Evolutionary conservation across 2,888 invertebrate genomes (phyloP), one percentile per base, ranked within the genome.

Genomic region (Chaetogeoica ovagalla): DNA sequence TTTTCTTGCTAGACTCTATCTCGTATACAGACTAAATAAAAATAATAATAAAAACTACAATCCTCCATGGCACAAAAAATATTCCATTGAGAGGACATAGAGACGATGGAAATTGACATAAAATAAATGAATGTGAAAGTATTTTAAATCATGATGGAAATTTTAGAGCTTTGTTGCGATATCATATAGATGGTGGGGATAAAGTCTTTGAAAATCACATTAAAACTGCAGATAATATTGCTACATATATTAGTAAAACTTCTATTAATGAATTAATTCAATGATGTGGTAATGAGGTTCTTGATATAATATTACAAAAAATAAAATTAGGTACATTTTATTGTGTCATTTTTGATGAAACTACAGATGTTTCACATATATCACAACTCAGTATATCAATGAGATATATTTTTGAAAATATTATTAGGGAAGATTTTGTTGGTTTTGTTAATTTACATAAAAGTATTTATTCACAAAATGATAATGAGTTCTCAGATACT

Each of bases 311-410:
- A 65, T 62, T 60, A 69, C n/a, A 37, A 48, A 55, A 48, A 62
- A 55, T 69, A 55, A 71, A 82, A 74, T 37, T 75, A 55, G 72
- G 81, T 23, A 82, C 83, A 81, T 84, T 82, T 75, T 85, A 82
- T 82, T 82, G 83, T 62, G 82, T 84, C 37, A 81, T 85, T n/a
- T 85, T 85, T 81, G 85, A 85, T 68, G 84, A 85, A 82, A 85
- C 85, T 17, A 84, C 84, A 59, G 84, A 85, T 82, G 82, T 83
- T 43, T 75, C 83, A 55, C 83, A 84, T 69, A 84, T 39, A 55
- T 70, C 55, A 37, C 55, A 70, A 70, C 70, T 70, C 52, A 55
- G 55, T 21, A 11, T 68, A 21, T 43, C 48, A 68, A 43, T 68
- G 8, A 43, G 68, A 37, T 83, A 68, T 52, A 68, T 37, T 57